A percentile compares a stretch with the other conserved stretches of the same genome.
Conservation (phyloP, 2,113 vertebrate species). For the Paedocypris sp. region DNA sequence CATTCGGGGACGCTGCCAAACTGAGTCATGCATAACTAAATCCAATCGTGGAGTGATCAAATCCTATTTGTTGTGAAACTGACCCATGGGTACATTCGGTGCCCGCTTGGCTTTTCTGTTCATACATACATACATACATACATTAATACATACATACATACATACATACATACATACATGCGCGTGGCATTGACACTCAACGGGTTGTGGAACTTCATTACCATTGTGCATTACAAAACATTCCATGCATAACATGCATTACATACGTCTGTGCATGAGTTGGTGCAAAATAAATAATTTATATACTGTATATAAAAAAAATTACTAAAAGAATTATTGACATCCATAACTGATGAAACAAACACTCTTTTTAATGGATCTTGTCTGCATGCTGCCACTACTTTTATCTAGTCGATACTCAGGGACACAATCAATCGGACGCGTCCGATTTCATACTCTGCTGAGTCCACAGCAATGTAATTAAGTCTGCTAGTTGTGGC, state of each 20-base stretch:
- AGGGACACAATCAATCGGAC: conserved; percentile 60
- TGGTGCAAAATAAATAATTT: too few species aligned
- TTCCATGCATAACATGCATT: too few species aligned
- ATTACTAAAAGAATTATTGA: too few species aligned
- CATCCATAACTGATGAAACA: not conserved
- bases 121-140: not conserved
- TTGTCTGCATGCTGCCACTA: conserved; percentile 23
- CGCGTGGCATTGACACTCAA: too few species aligned
- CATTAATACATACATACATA: too few species aligned
- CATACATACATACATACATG: too few species aligned
- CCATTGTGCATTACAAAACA: too few species aligned
- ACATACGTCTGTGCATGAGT: too few species aligned
- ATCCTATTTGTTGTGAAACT: not conserved
- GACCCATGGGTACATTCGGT: not conserved
- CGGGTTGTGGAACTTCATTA: too few species aligned
- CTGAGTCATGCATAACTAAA: not conserved
- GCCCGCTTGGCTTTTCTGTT: not conserved
- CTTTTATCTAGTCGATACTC: conserved; percentile 35
- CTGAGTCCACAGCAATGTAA: conserved; percentile 47
- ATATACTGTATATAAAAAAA: too few species aligned
- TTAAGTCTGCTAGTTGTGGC: conserved; percentile 34
- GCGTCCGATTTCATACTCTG: conserved; percentile 67
- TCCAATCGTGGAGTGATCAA: not conserved
- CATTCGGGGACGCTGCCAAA: not conserved
- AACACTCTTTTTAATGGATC: not conserved